A percentile compares a stretch with the other conserved stretches of the same genome.
Conservation (phyloP, 2,113 vertebrate species). For the Hippocampus guttulatus region DNA sequence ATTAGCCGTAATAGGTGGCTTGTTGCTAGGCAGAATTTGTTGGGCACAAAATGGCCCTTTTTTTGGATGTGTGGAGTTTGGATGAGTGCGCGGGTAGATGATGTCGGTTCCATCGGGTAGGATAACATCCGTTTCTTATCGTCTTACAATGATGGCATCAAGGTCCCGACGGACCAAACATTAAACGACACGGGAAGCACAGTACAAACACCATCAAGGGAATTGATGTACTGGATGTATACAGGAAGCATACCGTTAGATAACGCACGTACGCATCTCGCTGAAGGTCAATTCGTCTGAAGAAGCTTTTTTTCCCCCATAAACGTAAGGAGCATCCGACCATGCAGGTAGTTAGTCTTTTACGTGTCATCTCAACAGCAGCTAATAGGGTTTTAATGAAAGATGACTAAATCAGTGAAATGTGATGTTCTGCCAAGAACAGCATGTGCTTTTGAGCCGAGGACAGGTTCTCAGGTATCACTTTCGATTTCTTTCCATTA, state of each 20-base stretch:
- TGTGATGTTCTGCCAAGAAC: not conserved
- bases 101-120: not conserved
- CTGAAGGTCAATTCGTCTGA: not conserved
- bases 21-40: not conserved
- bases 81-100: not conserved
- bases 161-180: conserved; percentile 25
- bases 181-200: conserved; percentile 34
- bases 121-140: conserved; percentile 14
- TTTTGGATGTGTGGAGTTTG: not conserved
- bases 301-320: not conserved
- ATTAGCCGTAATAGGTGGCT: not conserved
- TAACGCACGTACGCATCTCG: conserved; percentile 20
- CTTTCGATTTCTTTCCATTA: not conserved
- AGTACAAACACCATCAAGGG: conserved; percentile 32
- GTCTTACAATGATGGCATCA: conserved; percentile 45
- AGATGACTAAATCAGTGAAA: not conserved
- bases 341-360: not conserved
- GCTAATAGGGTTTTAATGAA: not conserved
- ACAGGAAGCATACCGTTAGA: conserved; percentile 31
- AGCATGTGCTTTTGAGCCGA: not conserved
- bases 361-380: not conserved
- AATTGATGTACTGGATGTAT: conserved; percentile 22
- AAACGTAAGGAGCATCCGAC: not conserved
- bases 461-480: not conserved
- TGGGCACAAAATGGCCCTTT: no score